Percentiles rank a stretch among this genome's conserved stretches.
These are phyloP conservation scores for Drosophila tripunctata DNA, from an alignment of 2,888 invertebrate species.

Conservation along the genomic window DNA sequence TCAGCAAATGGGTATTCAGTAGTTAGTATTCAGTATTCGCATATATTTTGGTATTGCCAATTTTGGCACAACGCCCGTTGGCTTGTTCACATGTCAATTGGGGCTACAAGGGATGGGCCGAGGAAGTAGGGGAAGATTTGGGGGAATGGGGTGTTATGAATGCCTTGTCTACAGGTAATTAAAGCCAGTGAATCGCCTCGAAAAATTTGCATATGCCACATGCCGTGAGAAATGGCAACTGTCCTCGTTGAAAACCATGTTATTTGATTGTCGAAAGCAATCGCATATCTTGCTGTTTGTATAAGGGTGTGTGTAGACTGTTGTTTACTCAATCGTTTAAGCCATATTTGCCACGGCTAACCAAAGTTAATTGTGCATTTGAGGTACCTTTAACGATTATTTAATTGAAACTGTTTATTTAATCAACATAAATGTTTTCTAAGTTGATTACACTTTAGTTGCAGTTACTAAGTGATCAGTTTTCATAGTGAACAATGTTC, in stretches of 20 bases:
- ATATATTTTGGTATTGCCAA: conserved; percentile 24
- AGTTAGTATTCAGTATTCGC: conserved; percentile 26
- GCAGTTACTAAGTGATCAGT: too few species aligned
- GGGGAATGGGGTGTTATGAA: conserved; percentile 12
- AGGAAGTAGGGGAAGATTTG: not conserved
- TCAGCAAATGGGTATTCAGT: conserved; percentile 3
- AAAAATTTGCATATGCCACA: conserved; percentile 68
- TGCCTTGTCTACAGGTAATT: conserved; percentile 74
- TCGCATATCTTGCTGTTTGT: conserved; percentile 24
- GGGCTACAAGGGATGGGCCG: not conserved
- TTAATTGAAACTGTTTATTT: too few species aligned
- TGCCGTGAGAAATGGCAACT: conserved; percentile 69
- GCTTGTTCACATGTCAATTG: conserved; percentile 63
- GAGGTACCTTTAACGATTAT: not conserved
- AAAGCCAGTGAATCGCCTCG: conserved; percentile 50
- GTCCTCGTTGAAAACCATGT: conserved; percentile 56
- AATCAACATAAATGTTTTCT: not conserved
- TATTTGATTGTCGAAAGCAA: conserved; percentile 68
- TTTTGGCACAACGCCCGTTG: conserved; percentile 67
- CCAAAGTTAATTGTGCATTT: conserved; percentile 43
- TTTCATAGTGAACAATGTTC: too few species aligned
- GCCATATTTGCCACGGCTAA: conserved; percentile 28
- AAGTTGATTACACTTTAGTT: not conserved
- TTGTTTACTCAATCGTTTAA: conserved; percentile 32
- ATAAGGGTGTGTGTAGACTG: conserved; percentile 3